These are phyloP conservation scores for Drosophila testacea DNA, from an alignment of 2,888 invertebrate genomes.

Conservation along the genomic window DNA sequence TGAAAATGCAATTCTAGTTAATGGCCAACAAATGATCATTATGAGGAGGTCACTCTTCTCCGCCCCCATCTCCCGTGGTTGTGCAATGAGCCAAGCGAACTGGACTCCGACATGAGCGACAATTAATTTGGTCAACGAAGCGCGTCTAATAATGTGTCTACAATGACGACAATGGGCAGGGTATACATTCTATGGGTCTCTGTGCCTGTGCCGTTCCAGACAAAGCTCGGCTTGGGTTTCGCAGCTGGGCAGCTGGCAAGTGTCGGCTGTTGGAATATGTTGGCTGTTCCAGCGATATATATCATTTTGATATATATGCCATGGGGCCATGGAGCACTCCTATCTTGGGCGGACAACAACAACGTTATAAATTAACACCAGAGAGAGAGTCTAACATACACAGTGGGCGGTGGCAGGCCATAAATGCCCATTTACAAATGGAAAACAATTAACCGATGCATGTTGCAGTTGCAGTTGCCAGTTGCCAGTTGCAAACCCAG, in stretches of 20 bases:
- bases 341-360: slow-evolving; percentile 33
- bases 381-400: slow-evolving; percentile 23
- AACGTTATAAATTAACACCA: slow-evolving; percentile 70
- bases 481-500: slow-evolving; percentile 18
- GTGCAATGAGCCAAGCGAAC: slow-evolving; percentile 48
- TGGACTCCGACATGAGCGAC: slow-evolving; percentile 49
- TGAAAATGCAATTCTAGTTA: slow-evolving; percentile 46
- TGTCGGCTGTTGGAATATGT: slow-evolving; percentile 48
- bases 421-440: slow-evolving; percentile 63
- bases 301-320: slow-evolving; percentile 63
- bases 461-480: slow-evolving; percentile 40
- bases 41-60: slow-evolving; percentile 26
- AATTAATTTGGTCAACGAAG: slow-evolving; percentile 77
- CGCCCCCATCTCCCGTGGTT: slow-evolving; percentile 21
- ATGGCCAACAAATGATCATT: slow-evolving; percentile 58
- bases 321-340: slow-evolving; percentile 44
- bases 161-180: slow-evolving; percentile 68
- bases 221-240: slow-evolving; percentile 54
- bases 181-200: background rate
- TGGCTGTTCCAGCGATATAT: slow-evolving; percentile 54
- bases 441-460: slow-evolving; percentile 71
- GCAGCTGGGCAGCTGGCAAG: slow-evolving; percentile 54
- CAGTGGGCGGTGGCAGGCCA: slow-evolving; percentile 68
- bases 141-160: slow-evolving; percentile 78
- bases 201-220: slow-evolving; percentile 22